phyloP scores from a whole-genome alignment of 2,797 vertebrate genomes.

The Phoeniculus purpureus region DNA sequence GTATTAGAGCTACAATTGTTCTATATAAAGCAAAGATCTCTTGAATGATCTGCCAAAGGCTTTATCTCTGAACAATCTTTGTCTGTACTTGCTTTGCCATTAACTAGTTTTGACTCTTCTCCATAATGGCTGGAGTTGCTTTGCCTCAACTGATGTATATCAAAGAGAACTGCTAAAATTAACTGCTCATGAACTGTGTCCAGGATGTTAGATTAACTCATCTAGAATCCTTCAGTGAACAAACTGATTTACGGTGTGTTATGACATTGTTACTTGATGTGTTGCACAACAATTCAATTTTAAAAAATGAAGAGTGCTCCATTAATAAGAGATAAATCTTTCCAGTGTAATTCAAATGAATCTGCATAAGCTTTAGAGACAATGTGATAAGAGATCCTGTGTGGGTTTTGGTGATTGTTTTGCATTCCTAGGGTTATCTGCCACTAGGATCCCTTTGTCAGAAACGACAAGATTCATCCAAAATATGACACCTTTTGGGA shows the following conservation, averaged over 20 bases:
- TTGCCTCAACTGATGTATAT: slow-evolving; percentile 54
- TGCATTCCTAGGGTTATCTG: slow-evolving; percentile 56
- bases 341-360: slow-evolving; percentile 65
- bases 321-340: slow-evolving; percentile 70
- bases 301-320: slow-evolving; percentile 50
- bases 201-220: slow-evolving; percentile 70
- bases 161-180: slow-evolving; percentile 71
- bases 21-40: slow-evolving; percentile 60
- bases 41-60: slow-evolving; percentile 52
- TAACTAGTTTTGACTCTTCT: slow-evolving; percentile 64
- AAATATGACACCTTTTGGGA: slow-evolving; percentile 30
- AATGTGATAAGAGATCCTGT: slow-evolving; percentile 49
- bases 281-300: slow-evolving; percentile 69
- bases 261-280: slow-evolving; percentile 67
- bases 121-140: slow-evolving; percentile 49
- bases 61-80: slow-evolving; percentile 62
- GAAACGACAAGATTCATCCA: slow-evolving; percentile 48
- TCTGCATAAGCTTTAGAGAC: slow-evolving; percentile 37
- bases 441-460: slow-evolving; percentile 46
- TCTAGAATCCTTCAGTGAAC: slow-evolving; percentile 52
- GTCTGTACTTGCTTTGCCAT: slow-evolving; percentile 62
- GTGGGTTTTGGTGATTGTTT: slow-evolving; percentile 48
- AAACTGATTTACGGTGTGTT: slow-evolving; percentile 68
- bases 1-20: slow-evolving; percentile 60
- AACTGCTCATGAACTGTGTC: slow-evolving; percentile 60